Percentiles rank a stretch among this genome's conserved stretches.
Conservation (phyloP, 2,797 vertebrate genomes). For the Graptemys geographica region DNA sequence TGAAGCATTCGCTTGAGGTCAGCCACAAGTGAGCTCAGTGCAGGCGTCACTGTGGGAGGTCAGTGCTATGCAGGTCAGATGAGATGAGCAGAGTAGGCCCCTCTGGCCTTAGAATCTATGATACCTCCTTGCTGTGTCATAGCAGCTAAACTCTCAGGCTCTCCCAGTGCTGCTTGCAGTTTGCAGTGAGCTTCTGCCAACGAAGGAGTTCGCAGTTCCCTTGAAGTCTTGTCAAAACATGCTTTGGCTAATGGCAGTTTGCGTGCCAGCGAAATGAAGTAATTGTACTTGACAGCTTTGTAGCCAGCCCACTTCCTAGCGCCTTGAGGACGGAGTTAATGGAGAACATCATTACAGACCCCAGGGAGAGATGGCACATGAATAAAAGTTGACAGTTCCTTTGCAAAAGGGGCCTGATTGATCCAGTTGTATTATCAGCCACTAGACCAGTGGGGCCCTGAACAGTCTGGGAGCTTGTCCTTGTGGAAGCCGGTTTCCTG, state of each 20-base stretch:
- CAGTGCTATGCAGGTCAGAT: neutral
- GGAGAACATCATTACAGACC: neutral
- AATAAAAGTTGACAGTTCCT: neutral
- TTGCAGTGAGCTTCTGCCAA: neutral
- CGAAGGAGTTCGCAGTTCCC: rapidly evolving
- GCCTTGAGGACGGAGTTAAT: neutral
- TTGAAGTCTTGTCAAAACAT: neutral
- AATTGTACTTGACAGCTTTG: neutral
- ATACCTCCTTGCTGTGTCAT: neutral
- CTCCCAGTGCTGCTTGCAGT: no score
- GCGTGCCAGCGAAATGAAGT: rapidly evolving
- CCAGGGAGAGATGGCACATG: rapidly evolving
- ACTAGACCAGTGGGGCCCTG: rapidly evolving
- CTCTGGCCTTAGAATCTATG: neutral
- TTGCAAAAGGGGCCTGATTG: neutral
- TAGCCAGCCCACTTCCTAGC: neutral
- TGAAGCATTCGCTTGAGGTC: no score
- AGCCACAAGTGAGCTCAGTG: neutral
- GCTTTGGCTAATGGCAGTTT: neutral
- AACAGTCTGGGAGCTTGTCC: neutral
- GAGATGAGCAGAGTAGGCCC: neutral
- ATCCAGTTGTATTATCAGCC: neutral
- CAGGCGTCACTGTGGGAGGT: neutral
- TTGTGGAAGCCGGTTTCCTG: no score
- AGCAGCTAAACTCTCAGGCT: neutral